These are phyloP conservation scores for Epinephelus coioides DNA, from an alignment of 2,797 vertebrate genomes.

Conservation along the genomic window DNA sequence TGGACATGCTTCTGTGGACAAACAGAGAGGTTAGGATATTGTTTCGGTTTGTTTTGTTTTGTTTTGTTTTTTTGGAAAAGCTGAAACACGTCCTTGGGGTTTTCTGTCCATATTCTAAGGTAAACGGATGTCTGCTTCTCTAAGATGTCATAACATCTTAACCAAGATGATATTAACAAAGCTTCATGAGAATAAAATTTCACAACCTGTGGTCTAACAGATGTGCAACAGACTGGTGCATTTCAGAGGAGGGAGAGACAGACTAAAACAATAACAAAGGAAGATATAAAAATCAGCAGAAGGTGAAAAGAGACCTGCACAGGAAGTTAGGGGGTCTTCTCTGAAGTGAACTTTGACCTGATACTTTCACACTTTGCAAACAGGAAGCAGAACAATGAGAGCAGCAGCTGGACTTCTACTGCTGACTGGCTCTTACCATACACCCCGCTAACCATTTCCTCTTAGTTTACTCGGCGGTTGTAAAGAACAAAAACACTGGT, in stretches of 20 bases:
- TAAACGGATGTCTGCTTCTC: not conserved
- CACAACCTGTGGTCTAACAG: not conserved
- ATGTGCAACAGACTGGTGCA: not conserved
- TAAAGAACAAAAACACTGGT: not conserved
- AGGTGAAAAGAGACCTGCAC: not conserved
- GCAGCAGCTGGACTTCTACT: slow-evolving; percentile 60
- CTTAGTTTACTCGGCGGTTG: slow-evolving; percentile 35
- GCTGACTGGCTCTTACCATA: slow-evolving; percentile 45
- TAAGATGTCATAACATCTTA: not conserved
- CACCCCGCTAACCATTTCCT: slow-evolving; percentile 55
- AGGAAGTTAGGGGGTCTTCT: slow-evolving; percentile 29
- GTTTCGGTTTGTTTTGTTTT: not conserved
- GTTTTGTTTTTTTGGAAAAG: not conserved
- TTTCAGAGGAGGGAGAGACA: not conserved
- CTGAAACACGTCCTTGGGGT: not conserved
- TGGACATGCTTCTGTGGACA: slow-evolving; percentile 53
- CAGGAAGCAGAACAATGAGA: slow-evolving; percentile 84
- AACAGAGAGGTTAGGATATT: slow-evolving; percentile 6
- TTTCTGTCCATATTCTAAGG: not conserved
- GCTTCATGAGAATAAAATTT: not conserved
- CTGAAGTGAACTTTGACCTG: slow-evolving; percentile 31
- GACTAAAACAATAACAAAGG: not conserved
- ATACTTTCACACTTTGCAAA: slow-evolving; percentile 69
- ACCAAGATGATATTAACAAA: not conserved
- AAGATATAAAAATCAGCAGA: slow-evolving; percentile 19